Conservation (phyloP, 2,113 vertebrate species). For the Salvelinus alpinus region DNA sequence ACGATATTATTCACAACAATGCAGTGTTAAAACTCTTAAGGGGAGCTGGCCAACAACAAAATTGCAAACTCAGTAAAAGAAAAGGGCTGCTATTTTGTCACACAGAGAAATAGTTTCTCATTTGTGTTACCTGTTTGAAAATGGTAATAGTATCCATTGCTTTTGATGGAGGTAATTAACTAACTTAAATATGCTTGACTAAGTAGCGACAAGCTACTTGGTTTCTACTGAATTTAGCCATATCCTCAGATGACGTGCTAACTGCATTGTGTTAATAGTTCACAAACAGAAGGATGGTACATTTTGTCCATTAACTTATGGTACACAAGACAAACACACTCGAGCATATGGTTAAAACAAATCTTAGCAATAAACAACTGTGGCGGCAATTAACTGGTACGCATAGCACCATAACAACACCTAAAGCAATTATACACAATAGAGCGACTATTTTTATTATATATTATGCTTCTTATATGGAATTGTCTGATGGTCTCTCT, state of each 20-base stretch:
- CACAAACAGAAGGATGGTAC: slow-evolving; percentile 19
- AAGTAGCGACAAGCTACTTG: slow-evolving; percentile 13
- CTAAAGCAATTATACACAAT: slow-evolving; percentile 47
- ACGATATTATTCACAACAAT: too few relatives aligned
- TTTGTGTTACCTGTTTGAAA: background rate
- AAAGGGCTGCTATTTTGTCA: background rate
- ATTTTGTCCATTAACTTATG: slow-evolving; percentile 46
- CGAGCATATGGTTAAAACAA: slow-evolving; percentile 37
- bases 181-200: slow-evolving; percentile 14
- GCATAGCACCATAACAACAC: slow-evolving; percentile 9
- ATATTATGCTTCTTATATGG: slow-evolving; percentile 39
- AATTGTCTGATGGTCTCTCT: slow-evolving; percentile 24
- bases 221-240: slow-evolving; percentile 20
- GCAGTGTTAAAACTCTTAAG: background rate
- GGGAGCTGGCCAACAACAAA: too few relatives aligned
- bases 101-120: slow-evolving; percentile 23
- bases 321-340: slow-evolving; percentile 9
- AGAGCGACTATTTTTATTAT: slow-evolving; percentile 42
- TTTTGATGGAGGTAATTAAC: slow-evolving; percentile 30
- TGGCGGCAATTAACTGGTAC: slow-evolving; percentile 17
- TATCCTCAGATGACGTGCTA: slow-evolving; percentile 23
- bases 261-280: slow-evolving; percentile 48
- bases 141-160: slow-evolving; percentile 19
- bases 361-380: slow-evolving; percentile 53
- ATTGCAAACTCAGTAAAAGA: background rate